Evolutionary conservation across 1,140 invertebrate species (phyloP), one percentile per base, ranked within the genome.

Genomic region (Subanguina moxae): DNA sequence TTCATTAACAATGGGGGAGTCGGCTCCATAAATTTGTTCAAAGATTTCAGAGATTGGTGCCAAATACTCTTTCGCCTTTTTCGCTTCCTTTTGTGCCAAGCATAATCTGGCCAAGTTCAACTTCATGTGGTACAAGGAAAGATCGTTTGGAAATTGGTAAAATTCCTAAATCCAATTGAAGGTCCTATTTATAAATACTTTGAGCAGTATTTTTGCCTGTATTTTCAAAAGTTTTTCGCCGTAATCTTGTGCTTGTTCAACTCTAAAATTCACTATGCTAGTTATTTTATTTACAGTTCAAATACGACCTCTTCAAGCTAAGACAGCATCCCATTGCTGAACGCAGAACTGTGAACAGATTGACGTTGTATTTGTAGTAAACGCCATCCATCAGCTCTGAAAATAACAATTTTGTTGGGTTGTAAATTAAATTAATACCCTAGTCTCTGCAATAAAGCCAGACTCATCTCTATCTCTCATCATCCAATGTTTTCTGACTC

Each of bases 361-460:
- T 46, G 30, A 62, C 66, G 27, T 68, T 68, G 17, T 15, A 48
- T 17, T 25, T 59, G 43, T 68, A 59, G 7, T 58, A 38, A 21
- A 59, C 52, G 19, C 59, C 57, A 46, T 68, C 19, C 13, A 68
- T 61, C 9, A 68, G 25, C 13, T 62, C 62, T 5, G 32, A 38
- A 38, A 38, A 38, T 5, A 38, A 38, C 11, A 38, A 5, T 38
- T 38, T 38, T 5, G 32, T n/a, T n/a, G n/a, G n/a, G n/a, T n/a
- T n/a, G n/a, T n/a, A n/a, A n/a, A n/a, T n/a, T n/a, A n/a, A n/a
- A n/a, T n/a, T n/a, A n/a, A n/a, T n/a, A n/a, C n/a, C n/a, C n/a
- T n/a, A n/a, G n/a, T n/a, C n/a, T n/a, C n/a, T n/a, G n/a, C n/a
- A n/a, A n/a, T n/a, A n/a, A n/a, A n/a, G n/a, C n/a, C n/a, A n/a